phyloP scores from a whole-genome alignment of 2,888 invertebrate species.

The Leucozona laternaria region DNA sequence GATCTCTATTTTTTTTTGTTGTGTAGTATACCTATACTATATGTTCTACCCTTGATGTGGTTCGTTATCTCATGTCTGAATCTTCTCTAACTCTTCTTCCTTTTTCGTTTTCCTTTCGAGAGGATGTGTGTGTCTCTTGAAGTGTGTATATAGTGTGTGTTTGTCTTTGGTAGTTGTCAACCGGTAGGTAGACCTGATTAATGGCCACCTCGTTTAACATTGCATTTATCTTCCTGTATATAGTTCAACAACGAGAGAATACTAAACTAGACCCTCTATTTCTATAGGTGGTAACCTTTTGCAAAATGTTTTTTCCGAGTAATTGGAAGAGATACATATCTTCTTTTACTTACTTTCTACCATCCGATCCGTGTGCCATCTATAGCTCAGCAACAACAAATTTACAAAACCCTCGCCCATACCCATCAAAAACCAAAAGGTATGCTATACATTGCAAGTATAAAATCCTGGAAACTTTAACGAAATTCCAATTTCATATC shows the following conservation, averaged over 20 bases:
- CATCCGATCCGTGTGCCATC: background rate
- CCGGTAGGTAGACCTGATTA: conserved; percentile 63
- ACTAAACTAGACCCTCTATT: conserved; percentile 6
- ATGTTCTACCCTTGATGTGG: conserved; percentile 45
- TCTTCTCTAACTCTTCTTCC: conserved; percentile 14
- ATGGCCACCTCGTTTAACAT: conserved; percentile 69
- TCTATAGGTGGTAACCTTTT: conserved; percentile 37
- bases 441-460: background rate
- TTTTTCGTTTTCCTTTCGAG: background rate
- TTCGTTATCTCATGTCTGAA: conserved; percentile 60
- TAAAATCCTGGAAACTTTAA: conserved; percentile 58
- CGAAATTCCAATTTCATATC: conserved; percentile 72
- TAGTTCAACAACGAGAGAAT: conserved; percentile 18
- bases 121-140: conserved; percentile 30
- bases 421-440: conserved; percentile 33
- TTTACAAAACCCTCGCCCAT: background rate
- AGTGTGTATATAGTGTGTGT: conserved; percentile 5
- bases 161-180: conserved; percentile 52
- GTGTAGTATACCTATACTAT: too few species aligned
- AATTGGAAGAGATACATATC: conserved; percentile 40
- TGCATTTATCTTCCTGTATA: conserved; percentile 57
- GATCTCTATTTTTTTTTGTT: background rate
- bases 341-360: conserved; percentile 4
- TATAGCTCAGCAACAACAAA: background rate
- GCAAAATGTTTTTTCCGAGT: conserved; percentile 31